Percentiles rank a stretch among this genome's conserved stretches.
These are phyloP conservation scores for Phasia obesa DNA, from an alignment of 2,888 invertebrate species.

Conservation along the genomic window DNA sequence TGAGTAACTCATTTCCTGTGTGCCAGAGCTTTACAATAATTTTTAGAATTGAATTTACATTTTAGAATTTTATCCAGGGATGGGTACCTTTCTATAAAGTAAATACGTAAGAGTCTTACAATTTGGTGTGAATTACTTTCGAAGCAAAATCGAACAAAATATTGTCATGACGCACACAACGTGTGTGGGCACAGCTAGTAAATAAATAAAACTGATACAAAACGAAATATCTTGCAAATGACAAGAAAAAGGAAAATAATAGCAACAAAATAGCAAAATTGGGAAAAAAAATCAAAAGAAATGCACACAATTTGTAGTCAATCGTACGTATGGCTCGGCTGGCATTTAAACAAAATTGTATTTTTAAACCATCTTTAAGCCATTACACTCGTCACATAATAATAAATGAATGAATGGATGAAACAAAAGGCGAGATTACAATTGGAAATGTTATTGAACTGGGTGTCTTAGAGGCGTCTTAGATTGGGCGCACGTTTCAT, in stretches of 20 bases:
- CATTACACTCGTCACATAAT: slow-evolving; percentile 33
- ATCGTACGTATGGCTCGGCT: background rate
- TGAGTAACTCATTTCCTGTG: no score
- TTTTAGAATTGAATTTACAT: no score
- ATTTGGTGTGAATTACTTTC: no score
- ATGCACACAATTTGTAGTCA: slow-evolving; percentile 47
- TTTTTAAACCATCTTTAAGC: slow-evolving; percentile 54
- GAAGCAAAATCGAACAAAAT: no score
- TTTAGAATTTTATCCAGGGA: no score
- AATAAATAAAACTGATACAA: background rate
- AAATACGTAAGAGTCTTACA: no score
- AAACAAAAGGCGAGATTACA: slow-evolving; percentile 59
- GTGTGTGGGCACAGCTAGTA: no score
- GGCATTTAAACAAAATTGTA: slow-evolving; percentile 32
- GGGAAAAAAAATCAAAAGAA: slow-evolving; percentile 41
- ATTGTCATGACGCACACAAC: no score
- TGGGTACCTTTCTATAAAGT: no score
- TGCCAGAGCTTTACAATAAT: no score
- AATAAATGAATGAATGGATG: slow-evolving; percentile 31
- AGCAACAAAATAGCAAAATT: slow-evolving; percentile 12
- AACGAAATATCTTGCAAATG: slow-evolving; percentile 39
- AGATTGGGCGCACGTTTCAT: slow-evolving; percentile 67
- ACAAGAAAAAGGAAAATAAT: slow-evolving; percentile 22
- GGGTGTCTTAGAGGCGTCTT: slow-evolving; percentile 61
- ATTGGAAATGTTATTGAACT: slow-evolving; percentile 61